phyloP scores from a whole-genome alignment of 2,113 vertebrate genomes.

The Poecile atricapillus region DNA sequence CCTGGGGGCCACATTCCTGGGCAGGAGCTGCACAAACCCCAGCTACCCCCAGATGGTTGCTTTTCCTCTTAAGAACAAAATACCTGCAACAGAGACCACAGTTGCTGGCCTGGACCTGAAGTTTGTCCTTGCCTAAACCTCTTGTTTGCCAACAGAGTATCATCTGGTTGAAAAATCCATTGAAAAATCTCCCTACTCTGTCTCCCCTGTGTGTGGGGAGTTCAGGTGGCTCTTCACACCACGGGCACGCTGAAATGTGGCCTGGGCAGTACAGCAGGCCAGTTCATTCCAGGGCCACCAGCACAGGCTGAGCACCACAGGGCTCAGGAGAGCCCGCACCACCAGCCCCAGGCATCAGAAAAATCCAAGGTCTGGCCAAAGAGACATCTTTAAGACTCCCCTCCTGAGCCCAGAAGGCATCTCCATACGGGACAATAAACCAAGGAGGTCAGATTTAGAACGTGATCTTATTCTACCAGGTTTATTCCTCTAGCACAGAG shows the following conservation, averaged over 20 bases:
- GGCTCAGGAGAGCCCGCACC: not conserved
- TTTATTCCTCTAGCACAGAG: not conserved
- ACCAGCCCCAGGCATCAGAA: not conserved
- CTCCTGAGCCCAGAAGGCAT: not conserved
- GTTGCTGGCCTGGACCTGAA: not conserved
- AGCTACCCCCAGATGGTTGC: not conserved
- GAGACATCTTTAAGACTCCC: not conserved
- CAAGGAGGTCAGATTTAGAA: not conserved
- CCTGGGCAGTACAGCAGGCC: not conserved
- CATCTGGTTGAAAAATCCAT: fast-evolving
- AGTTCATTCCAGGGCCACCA: not conserved
- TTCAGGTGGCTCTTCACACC: not conserved
- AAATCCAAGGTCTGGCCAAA: not conserved
- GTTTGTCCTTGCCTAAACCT: not conserved
- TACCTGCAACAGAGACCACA: not conserved
- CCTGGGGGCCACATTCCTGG: not conserved
- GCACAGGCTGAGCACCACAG: fast-evolving
- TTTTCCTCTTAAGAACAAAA: not conserved
- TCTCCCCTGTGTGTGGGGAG: fast-evolving
- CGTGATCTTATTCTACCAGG: not conserved
- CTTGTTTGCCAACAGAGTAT: not conserved
- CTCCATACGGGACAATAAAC: not conserved
- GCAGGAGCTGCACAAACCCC: not conserved
- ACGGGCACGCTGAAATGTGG: fast-evolving
- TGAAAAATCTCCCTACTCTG: not conserved